Base-by-base conservation (phyloP, 2,888 invertebrate genomes). In the Tyria jacobaeae region DNA sequence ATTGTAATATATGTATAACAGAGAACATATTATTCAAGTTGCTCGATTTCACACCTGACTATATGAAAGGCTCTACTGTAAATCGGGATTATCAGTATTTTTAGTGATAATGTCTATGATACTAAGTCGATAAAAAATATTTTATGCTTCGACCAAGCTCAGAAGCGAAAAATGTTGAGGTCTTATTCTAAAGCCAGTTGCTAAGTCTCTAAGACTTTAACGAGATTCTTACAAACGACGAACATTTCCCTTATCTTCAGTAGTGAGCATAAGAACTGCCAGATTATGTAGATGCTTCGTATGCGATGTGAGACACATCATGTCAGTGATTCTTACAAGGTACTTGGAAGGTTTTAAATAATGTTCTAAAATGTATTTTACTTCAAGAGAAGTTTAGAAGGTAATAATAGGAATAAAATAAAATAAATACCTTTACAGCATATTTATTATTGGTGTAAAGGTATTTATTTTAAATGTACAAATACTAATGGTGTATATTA, bases 261-360 rank as follows among this genome's bases (percentile, higher is more conserved):
- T n/a, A 37, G 48, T 25, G 24, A 57, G 56, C 56, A 57, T 57
- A 48, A 24, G 25, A 57, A 57, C 25, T 57, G 48, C 24, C 5
- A 48, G 56, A 57, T 57, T 57, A 57, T 57, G 56, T 35, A 57
- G 48, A 57, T 57, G 3, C 48, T 34, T 56, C n/a, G 56, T 57
- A 34, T n/a, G 48, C 35, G 34, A n/a, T 37, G 35, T 48, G 24
- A 47, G 47, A 34, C 34, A 21, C 9, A 21, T 21, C 9, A 17
- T 44, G 41, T 21, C 10, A 44, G 41, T 44, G 21, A 44, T 31
- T 47, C 21, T 48, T 48, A 34, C 47, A 10, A 24, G 27, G 21
- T 47, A 35, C 12, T 47, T 14, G 34, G n/a, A 12, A 1, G 17
- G 25, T 44, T 44, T 44, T 4, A 31, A 31, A 7, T 31, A 31